A percentile compares a stretch with the other conserved stretches of the same genome.
phyloP scores from a whole-genome alignment of 2,888 invertebrate species.

The Agrochola lota region DNA sequence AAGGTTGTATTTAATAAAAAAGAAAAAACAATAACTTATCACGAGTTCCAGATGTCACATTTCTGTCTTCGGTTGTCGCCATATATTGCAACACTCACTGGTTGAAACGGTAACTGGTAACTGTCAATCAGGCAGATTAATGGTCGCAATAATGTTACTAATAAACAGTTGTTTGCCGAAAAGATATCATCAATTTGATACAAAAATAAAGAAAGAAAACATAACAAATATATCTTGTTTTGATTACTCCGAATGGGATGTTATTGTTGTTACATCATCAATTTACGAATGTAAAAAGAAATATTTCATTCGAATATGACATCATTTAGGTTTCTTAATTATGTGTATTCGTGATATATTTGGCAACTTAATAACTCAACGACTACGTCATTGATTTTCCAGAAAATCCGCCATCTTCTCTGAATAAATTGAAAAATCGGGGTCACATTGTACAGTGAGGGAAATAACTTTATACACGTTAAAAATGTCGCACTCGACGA shows the following conservation, averaged over 20 bases:
- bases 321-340: slow-evolving; percentile 65
- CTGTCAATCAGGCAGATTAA: slow-evolving; percentile 4
- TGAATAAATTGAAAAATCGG: slow-evolving; percentile 68
- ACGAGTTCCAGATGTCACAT: slow-evolving; percentile 3
- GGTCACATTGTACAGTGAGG: slow-evolving; percentile 68
- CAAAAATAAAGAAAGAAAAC: slow-evolving; percentile 46
- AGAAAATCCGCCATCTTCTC: slow-evolving; percentile 59
- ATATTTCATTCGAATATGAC: slow-evolving; percentile 59
- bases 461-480: slow-evolving; percentile 64
- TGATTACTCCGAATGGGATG: slow-evolving; percentile 40
- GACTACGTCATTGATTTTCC: slow-evolving; percentile 66
- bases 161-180: slow-evolving; percentile 33
- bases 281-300: slow-evolving; percentile 48
- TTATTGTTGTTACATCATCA: slow-evolving; percentile 50
- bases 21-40: neutral
- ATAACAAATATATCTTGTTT: slow-evolving; percentile 36
- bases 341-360: slow-evolving; percentile 57
- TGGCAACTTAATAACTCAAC: slow-evolving; percentile 66
- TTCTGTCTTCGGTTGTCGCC: neutral
- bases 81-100: slow-evolving; percentile 5
- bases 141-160: slow-evolving; percentile 2
- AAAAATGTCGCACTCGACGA: slow-evolving; percentile 56
- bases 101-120: neutral
- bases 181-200: slow-evolving; percentile 20
- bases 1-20: neutral